Evolutionary conservation across 2,888 invertebrate genomes (phyloP).

Genomic region (Abscondita cerata): DNA sequence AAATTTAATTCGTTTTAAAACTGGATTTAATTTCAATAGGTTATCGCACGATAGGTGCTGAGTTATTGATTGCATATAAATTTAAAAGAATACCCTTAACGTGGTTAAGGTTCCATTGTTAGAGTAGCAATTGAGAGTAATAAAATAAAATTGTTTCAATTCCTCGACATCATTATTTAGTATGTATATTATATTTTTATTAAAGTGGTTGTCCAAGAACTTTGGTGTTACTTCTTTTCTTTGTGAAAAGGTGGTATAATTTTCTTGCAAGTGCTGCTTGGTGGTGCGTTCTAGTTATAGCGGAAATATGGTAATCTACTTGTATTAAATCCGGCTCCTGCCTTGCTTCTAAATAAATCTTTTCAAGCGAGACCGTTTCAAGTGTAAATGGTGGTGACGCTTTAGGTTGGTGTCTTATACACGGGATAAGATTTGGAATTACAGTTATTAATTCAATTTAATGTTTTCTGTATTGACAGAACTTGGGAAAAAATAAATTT

Average conservation of each 20-base stretch:
- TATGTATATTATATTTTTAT: conserved; percentile 26
- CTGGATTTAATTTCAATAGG: too few relatives aligned
- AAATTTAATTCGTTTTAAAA: too few relatives aligned
- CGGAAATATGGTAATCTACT: conserved; percentile 48
- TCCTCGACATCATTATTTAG: conserved; percentile 17
- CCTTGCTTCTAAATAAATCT: conserved; percentile 47
- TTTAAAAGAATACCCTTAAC: too few relatives aligned
- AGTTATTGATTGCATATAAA: too few relatives aligned
- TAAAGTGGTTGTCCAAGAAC: conserved; percentile 9
- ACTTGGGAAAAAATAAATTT: too few relatives aligned
- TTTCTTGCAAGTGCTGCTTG: conserved; percentile 37
- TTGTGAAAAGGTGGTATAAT: conserved; percentile 39
- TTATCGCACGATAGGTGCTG: too few relatives aligned
- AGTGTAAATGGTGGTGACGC: conserved; percentile 46
- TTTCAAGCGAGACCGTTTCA: conserved; percentile 46
- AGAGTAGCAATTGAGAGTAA: too few relatives aligned
- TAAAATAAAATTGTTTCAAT: neutral
- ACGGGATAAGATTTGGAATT: conserved; percentile 39
- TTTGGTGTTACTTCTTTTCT: conserved; percentile 31
- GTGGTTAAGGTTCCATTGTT: too few relatives aligned
- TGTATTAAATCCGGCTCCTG: conserved; percentile 45
- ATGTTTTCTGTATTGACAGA: conserved; percentile 20
- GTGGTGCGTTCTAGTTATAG: conserved; percentile 45
- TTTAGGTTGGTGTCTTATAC: conserved; percentile 38
- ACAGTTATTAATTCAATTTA: conserved; percentile 38